These are phyloP conservation scores for Ahaetulla prasina DNA, from an alignment of 2,113 vertebrate species.

Conservation along the genomic window DNA sequence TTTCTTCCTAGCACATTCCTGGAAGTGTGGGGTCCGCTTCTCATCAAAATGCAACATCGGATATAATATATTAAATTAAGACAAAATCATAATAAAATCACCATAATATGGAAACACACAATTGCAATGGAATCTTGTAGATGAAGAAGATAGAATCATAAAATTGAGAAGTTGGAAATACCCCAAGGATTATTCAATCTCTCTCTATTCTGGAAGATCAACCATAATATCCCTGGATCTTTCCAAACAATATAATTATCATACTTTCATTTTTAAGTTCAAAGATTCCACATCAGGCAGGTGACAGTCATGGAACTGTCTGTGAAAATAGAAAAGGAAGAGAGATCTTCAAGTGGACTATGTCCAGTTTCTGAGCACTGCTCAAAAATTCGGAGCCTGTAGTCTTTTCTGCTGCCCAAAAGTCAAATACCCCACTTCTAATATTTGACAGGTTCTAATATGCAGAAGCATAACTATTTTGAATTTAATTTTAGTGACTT, in stretches of 20 bases:
- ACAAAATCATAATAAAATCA: neutral
- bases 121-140: neutral
- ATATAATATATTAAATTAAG: neutral
- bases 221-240: neutral
- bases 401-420: neutral
- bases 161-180: neutral
- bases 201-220: neutral
- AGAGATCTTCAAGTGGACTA: neutral
- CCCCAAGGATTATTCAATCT: neutral
- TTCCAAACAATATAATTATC: neutral
- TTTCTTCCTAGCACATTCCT: no score
- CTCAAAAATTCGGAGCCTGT: neutral
- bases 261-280: neutral
- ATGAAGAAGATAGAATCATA: neutral
- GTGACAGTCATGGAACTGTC: neutral
- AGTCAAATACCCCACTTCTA: neutral
- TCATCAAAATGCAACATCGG: neutral
- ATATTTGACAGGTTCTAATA: neutral
- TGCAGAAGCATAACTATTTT: neutral
- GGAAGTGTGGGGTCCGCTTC: no score
- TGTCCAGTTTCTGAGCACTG: neutral
- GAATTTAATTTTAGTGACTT: neutral
- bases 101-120: neutral
- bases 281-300: neutral
- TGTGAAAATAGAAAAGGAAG: neutral